Conservation (phyloP, 2,888 invertebrate genomes). For the Perithous albicinctus region DNA sequence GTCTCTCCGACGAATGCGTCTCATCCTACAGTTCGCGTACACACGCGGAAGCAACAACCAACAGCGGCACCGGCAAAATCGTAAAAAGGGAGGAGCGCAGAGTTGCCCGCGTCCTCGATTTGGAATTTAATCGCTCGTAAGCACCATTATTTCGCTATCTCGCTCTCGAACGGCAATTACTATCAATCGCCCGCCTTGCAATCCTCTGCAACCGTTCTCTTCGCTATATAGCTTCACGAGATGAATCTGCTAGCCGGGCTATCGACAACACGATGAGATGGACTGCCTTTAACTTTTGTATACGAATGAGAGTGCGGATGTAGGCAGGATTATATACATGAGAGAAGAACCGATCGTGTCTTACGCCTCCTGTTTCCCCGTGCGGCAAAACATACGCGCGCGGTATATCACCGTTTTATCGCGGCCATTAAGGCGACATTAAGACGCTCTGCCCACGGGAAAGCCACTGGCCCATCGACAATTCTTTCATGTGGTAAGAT, state of each 20-base stretch:
- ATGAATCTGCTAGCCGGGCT: slow-evolving; percentile 63
- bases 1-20: slow-evolving; percentile 15
- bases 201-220: slow-evolving; percentile 13
- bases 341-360: slow-evolving; percentile 33
- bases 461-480: slow-evolving; percentile 58
- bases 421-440: slow-evolving; percentile 76
- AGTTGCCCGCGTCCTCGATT: slow-evolving; percentile 57
- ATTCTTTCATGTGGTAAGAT: not conserved
- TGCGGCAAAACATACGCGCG: slow-evolving; percentile 29
- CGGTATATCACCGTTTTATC: slow-evolving; percentile 73
- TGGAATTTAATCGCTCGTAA: slow-evolving; percentile 67
- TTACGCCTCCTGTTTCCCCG: slow-evolving; percentile 43
- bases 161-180: slow-evolving; percentile 68
- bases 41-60: slow-evolving; percentile 46
- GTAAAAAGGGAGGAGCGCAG: slow-evolving; percentile 44
- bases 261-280: slow-evolving; percentile 40
- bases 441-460: slow-evolving; percentile 71
- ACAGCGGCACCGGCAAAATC: not conserved
- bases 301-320: slow-evolving; percentile 54
- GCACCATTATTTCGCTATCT: slow-evolving; percentile 67
- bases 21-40: slow-evolving; percentile 40
- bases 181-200: slow-evolving; percentile 65
- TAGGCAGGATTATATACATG: slow-evolving; percentile 6
- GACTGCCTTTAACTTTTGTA: slow-evolving; percentile 47
- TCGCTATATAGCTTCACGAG: slow-evolving; percentile 19